These are phyloP conservation scores for Struthio camelus DNA, from an alignment of 2,113 vertebrate genomes.

Conservation along the genomic window DNA sequence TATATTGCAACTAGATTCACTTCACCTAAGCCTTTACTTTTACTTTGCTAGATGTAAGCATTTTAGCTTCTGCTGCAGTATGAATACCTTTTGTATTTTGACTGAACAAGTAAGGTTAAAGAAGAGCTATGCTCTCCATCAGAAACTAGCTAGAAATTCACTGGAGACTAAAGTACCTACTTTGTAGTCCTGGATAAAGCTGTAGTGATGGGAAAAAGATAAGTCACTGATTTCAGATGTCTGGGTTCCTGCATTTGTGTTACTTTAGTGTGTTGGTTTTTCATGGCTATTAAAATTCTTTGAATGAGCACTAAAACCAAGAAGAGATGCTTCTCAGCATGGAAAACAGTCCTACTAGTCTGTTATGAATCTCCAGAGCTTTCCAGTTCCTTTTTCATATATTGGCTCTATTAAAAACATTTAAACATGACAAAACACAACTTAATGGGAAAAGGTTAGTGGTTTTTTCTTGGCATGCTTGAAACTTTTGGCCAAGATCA, in stretches of 20 bases:
- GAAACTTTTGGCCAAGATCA: background rate
- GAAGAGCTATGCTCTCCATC: background rate
- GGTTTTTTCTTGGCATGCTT: background rate
- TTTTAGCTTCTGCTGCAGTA: background rate
- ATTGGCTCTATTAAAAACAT: background rate
- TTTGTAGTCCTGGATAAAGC: background rate
- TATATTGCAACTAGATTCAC: background rate
- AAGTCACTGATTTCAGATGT: background rate
- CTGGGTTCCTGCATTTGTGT: background rate
- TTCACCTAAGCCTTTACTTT: background rate
- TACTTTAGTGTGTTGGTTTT: background rate
- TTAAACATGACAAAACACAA: background rate
- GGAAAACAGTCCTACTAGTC: background rate
- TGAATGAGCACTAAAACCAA: background rate
- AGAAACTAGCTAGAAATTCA: background rate
- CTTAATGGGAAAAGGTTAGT: background rate
- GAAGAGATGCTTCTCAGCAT: background rate
- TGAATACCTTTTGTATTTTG: background rate
- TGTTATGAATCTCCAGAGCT: background rate
- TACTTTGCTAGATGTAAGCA: background rate
- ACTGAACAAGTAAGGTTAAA: background rate
- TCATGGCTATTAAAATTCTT: background rate
- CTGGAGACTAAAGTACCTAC: background rate
- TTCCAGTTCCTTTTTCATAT: background rate
- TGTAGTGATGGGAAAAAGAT: background rate